These are phyloP conservation scores for Channa maculata DNA, from an alignment of 2,113 vertebrate species.

Conservation along the genomic window DNA sequence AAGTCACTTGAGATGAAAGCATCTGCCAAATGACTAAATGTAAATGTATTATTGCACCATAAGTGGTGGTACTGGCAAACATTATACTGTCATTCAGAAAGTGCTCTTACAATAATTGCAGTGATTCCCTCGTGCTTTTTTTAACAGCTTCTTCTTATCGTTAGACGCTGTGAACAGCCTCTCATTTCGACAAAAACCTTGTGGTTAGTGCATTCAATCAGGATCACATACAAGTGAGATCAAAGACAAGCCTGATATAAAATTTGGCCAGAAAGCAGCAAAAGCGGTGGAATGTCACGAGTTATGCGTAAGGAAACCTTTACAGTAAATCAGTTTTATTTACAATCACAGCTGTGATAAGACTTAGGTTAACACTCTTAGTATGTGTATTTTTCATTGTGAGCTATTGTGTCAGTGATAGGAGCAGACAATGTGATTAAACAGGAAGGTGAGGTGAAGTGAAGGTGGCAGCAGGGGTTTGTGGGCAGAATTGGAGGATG, in stretches of 20 bases:
- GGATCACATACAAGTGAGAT: constrained; percentile 17
- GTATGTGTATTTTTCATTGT: neutral
- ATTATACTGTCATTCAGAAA: neutral
- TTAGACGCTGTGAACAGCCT: neutral
- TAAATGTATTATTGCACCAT: too few species aligned
- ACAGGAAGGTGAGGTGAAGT: constrained; percentile 43
- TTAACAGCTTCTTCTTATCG: constrained; percentile 13
- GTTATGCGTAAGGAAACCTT: neutral
- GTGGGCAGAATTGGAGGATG: constrained; percentile 36
- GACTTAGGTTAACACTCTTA: neutral
- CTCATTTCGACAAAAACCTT: constrained; percentile 5
- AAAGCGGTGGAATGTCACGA: neutral
- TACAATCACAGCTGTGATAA: neutral
- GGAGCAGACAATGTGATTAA: constrained; percentile 19
- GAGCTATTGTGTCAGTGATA: neutral
- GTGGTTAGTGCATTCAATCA: constrained; percentile 22
- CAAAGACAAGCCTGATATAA: constrained; percentile 15
- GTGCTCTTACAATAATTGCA: neutral
- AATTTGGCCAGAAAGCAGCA: neutral
- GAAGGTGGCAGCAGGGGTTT: constrained; percentile 41
- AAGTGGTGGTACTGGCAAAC: neutral
- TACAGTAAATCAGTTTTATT: neutral
- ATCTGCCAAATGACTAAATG: too few species aligned
- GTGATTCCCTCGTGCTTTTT: neutral
- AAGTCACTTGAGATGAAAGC: too few species aligned